Base-by-base conservation (phyloP, 2,113 vertebrate genomes). In the Clinocottus analis region DNA sequence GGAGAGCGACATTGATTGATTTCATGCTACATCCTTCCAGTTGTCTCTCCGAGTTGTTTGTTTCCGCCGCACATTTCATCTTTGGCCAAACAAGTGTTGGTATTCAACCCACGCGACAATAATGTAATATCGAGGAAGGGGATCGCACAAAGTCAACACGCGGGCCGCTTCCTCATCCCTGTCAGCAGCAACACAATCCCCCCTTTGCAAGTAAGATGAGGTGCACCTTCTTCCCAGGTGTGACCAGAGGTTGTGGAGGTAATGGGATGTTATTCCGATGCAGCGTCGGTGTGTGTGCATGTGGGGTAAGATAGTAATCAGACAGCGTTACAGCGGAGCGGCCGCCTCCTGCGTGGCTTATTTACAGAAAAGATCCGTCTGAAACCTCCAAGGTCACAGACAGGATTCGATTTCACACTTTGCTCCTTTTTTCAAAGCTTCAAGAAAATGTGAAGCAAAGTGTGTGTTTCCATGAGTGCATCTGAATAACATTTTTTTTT, bases 181-280 rank as follows among this genome's bases (percentile, higher is more conserved):
- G 91, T 94, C 92, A 91, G 66, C 93, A 92, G 93, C 92, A 94
- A 94, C 92, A 77, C 75, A 64, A 74, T 51, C 78, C 77, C 78
- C 77, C 63, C 72, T 84, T 83, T 91, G 85, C 90, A 89, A 90
- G 77, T 81, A 59, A 88, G 75, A 91, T 90, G 82, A 93, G 86
- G 80, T 69, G 60, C 77, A 76, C 83, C 77, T 88, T 73, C 12
- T 69, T 85, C 21, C 80, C 64, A 70, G 80, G 67, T 72, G 58
- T 80, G 29, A 73, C 89, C 66, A 71, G 84, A 85, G 82, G 63
- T 56, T 71, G 58, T 67, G 29, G 55, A 72, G 25, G 39, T 58
- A 76, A 64, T 31, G 19, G 39, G 68, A 65, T 72, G 70, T 82
- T 66, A 67, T 85, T 68, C 73, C 71, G 60, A 51, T 84, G 43